Conservation (phyloP, 2,888 invertebrate genomes). For the Heliconius hortense region DNA sequence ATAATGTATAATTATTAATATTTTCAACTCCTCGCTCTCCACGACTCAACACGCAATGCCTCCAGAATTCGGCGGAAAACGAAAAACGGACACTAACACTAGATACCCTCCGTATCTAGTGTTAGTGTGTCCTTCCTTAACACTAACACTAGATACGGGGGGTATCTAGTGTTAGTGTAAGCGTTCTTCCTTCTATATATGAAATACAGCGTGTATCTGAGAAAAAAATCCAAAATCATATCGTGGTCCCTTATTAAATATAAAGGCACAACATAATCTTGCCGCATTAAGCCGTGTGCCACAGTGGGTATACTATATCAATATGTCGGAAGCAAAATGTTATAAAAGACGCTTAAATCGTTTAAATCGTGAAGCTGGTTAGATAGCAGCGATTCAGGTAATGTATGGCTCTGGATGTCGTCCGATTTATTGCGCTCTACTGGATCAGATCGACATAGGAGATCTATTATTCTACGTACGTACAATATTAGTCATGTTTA, state of each 20-base stretch:
- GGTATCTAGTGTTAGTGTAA: no score
- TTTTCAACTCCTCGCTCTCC: no score
- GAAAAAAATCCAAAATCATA: neutral
- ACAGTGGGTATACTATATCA: slow-evolving; percentile 52
- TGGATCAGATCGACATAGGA: slow-evolving; percentile 29
- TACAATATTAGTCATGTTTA: slow-evolving; percentile 18
- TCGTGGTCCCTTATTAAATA: slow-evolving; percentile 2
- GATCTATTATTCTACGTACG: slow-evolving; percentile 24
- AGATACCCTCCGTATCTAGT: no score
- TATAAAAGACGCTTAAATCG: slow-evolving; percentile 67
- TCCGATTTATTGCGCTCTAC: slow-evolving; percentile 62
- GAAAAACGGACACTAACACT: no score
- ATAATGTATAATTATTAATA: no score
- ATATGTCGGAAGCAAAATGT: slow-evolving; percentile 64
- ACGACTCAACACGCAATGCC: no score
- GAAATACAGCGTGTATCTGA: no score
- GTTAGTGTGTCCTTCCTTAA: no score
- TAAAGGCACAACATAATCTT: slow-evolving; percentile 30
- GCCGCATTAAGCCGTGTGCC: slow-evolving; percentile 47
- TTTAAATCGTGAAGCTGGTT: slow-evolving; percentile 71
- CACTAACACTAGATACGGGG: no score
- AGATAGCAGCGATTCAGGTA: slow-evolving; percentile 69
- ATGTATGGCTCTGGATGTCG: slow-evolving; percentile 61
- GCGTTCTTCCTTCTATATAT: no score
- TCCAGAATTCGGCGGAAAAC: no score